Percentiles rank a stretch among this genome's conserved stretches.
phyloP scores from a whole-genome alignment of 2,888 invertebrate genomes.

The Masnerella sp. region DNA sequence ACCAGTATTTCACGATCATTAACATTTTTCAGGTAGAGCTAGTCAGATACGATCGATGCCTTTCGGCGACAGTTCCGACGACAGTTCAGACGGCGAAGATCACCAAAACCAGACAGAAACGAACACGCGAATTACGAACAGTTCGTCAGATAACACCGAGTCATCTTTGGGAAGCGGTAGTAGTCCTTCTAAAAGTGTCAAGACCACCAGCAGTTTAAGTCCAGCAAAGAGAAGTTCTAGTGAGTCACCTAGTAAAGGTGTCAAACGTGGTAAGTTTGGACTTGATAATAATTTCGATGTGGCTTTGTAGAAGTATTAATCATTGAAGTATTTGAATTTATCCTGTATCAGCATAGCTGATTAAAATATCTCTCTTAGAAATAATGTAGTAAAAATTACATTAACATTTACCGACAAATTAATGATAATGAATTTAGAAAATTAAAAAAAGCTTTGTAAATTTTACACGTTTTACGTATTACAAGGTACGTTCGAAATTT shows the following conservation, averaged over 20 bases:
- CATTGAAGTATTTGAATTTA: no score
- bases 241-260: constrained; percentile 89
- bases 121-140: constrained; percentile 78
- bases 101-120: constrained; percentile 80
- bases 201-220: constrained; percentile 90
- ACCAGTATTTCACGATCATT: not conserved
- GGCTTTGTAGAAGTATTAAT: no score
- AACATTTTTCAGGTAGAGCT: constrained; percentile 80
- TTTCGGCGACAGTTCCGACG: constrained; percentile 96
- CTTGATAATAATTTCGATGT: no score
- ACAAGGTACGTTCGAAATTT: no score
- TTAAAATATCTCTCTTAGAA: no score
- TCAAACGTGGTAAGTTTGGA: constrained; percentile 84
- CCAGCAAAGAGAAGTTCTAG: constrained; percentile 91
- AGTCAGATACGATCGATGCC: constrained; percentile 98
- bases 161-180: constrained; percentile 84
- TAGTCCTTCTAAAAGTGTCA: constrained; percentile 91
- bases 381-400: no score
- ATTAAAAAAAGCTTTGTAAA: no score
- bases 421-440: no score
- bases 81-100: constrained; percentile 95
- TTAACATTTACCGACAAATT: no score
- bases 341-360: no score
- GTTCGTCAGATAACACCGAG: constrained; percentile 80
- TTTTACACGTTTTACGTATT: no score